These are phyloP conservation scores for Synanthedon formicaeformis DNA, from an alignment of 2,888 invertebrate species.

Conservation along the genomic window DNA sequence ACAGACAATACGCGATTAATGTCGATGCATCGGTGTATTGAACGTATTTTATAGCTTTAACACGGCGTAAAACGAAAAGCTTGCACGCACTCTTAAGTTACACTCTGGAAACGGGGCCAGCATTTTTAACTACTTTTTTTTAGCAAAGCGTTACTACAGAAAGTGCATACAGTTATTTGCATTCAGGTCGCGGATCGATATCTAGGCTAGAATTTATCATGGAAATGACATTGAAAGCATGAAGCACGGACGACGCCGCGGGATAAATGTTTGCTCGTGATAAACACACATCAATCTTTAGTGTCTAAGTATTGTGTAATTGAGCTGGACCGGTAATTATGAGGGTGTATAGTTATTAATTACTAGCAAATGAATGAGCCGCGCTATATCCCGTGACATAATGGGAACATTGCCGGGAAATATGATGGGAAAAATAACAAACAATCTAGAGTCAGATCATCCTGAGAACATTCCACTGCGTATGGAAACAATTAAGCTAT, in stretches of 20 bases:
- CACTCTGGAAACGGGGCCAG: not conserved
- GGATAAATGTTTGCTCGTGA: not conserved
- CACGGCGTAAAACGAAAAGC: not conserved
- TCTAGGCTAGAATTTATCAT: not conserved
- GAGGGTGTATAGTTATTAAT: constrained; percentile 3
- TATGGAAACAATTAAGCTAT: constrained; percentile 40
- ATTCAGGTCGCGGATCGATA: not conserved
- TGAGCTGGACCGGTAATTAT: constrained; percentile 3
- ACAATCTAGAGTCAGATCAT: constrained; percentile 26
- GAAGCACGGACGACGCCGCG: not conserved
- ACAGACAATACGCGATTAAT: no score
- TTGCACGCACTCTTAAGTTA: not conserved
- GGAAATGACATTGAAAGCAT: not conserved
- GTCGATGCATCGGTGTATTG: no score
- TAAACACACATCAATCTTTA: not conserved
- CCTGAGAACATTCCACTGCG: constrained; percentile 50
- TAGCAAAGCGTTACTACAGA: not conserved
- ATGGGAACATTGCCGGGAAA: constrained; percentile 31
- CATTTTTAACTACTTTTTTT: not conserved
- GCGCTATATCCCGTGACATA: constrained; percentile 23
- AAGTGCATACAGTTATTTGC: not conserved
- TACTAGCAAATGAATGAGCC: not conserved
- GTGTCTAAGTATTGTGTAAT: constrained; percentile 1
- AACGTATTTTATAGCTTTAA: no score
- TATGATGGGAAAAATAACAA: constrained; percentile 35